These are phyloP conservation scores for Acanthiza pusilla DNA, from an alignment of 2,797 vertebrate species.

Conservation along the genomic window DNA sequence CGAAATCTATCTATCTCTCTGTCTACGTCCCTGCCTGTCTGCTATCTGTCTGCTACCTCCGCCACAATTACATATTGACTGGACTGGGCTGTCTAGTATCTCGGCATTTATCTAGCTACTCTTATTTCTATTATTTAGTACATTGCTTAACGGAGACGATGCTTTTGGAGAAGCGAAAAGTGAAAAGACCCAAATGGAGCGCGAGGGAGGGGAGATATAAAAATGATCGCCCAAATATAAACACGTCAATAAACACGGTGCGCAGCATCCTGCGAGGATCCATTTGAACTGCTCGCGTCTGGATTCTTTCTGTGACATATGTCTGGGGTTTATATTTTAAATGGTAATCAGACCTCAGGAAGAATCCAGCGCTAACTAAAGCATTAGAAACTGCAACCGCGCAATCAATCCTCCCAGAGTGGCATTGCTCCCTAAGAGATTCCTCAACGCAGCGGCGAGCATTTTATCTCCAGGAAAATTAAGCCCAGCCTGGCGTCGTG, in stretches of 20 bases:
- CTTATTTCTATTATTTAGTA: slow-evolving; percentile 41
- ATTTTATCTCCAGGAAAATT: slow-evolving; percentile 55
- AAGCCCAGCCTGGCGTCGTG: slow-evolving; percentile 39
- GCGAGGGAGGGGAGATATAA: background rate
- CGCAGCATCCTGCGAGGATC: slow-evolving; percentile 1
- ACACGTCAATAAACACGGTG: slow-evolving; percentile 40
- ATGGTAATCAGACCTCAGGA: slow-evolving; percentile 18
- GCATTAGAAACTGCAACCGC: background rate
- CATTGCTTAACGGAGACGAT: background rate
- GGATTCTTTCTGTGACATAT: slow-evolving; percentile 48
- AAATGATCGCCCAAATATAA: slow-evolving; percentile 5
- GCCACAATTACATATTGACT: slow-evolving; percentile 31
- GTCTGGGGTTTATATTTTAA: slow-evolving; percentile 34
- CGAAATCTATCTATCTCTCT: slow-evolving; percentile 43
- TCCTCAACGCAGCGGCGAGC: background rate
- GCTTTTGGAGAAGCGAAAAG: background rate
- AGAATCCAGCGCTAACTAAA: slow-evolving; percentile 42
- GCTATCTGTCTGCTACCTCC: slow-evolving; percentile 36
- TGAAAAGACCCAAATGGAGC: background rate
- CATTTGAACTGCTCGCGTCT: slow-evolving; percentile 34
- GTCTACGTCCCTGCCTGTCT: slow-evolving; percentile 48
- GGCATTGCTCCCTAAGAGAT: slow-evolving; percentile 11
- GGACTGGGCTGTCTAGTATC: background rate
- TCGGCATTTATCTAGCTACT: background rate
- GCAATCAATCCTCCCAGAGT: slow-evolving; percentile 23